Percentiles rank a stretch among this genome's conserved stretches.
Conservation (phyloP, 2,113 vertebrate species). For the Microtus montanus region DNA sequence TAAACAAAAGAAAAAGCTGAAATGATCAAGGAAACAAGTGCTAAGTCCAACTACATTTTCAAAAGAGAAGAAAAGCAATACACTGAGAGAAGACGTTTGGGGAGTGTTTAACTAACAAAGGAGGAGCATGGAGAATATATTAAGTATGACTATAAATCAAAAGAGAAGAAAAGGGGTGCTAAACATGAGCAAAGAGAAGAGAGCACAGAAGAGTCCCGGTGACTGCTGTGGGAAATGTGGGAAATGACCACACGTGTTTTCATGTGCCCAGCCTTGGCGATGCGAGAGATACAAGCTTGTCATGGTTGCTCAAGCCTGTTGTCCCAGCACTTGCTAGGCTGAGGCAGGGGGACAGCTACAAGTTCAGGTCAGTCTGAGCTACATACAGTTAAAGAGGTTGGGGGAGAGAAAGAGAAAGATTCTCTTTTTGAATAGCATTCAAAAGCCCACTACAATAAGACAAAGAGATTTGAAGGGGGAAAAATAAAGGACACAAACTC, state of each 20-base stretch:
- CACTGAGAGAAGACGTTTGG: background rate
- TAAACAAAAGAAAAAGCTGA: constrained; percentile 2
- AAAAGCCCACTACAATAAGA: constrained; percentile 39
- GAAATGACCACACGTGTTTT: background rate
- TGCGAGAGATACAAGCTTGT: background rate
- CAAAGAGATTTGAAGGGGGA: background rate
- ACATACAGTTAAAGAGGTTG: background rate
- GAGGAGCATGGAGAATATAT: background rate
- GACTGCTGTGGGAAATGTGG: background rate
- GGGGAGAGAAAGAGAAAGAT: background rate
- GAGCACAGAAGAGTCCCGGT: background rate
- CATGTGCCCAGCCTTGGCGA: background rate
- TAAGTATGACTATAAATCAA: background rate
- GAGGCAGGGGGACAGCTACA: background rate
- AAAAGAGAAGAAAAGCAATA: constrained; percentile 15
- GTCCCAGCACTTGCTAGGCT: background rate
- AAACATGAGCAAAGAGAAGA: background rate
- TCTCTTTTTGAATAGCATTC: background rate
- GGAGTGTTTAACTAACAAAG: constrained; percentile 18
- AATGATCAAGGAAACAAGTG: background rate
- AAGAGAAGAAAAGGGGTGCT: constrained; percentile 23
- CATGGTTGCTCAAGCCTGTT: background rate
- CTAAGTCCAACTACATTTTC: constrained; percentile 32
- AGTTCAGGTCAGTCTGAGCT: background rate
- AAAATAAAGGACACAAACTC: background rate